phyloP scores from a whole-genome alignment of 1,140 invertebrate genomes.

The Chironomus striatipennis region DNA sequence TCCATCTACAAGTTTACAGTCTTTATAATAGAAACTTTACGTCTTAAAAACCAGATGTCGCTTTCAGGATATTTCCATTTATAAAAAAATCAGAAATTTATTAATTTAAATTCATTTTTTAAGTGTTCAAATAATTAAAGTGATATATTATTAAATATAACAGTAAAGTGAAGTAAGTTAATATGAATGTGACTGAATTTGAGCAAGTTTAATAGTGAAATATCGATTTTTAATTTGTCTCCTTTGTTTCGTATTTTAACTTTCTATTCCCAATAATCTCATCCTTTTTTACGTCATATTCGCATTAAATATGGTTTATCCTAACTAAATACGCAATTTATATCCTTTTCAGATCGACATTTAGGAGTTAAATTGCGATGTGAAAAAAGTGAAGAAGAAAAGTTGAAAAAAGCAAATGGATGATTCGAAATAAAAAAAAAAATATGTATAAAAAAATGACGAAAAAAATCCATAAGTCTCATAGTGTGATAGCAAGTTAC shows the following conservation, averaged over 20 bases:
- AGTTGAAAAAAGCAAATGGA: conserved; percentile 17
- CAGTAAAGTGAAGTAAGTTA: neutral
- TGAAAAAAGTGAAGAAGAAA: conserved; percentile 22
- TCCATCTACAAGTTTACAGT: too few species aligned
- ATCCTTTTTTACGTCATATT: neutral
- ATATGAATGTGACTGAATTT: neutral
- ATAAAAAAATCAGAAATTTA: conserved; percentile 1
- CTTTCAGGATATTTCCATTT: neutral
- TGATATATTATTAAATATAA: neutral
- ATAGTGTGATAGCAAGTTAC: neutral
- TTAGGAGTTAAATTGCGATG: neutral
- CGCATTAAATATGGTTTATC: neutral
- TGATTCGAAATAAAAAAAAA: conserved; percentile 15
- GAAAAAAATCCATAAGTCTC: conserved; percentile 21
- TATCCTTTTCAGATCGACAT: neutral
- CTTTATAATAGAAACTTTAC: too few species aligned
- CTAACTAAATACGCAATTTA: neutral
- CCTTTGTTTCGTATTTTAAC: neutral
- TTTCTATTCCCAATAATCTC: neutral
- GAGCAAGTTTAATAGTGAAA: neutral
- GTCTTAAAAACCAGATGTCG: neutral
- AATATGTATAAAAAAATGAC: conserved; percentile 18
- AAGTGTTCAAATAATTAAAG: neutral
- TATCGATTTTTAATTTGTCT: conserved; percentile 14
- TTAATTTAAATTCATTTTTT: neutral